Base-by-base conservation (phyloP, 2,113 vertebrate species). In the Pterocles orientalis region DNA sequence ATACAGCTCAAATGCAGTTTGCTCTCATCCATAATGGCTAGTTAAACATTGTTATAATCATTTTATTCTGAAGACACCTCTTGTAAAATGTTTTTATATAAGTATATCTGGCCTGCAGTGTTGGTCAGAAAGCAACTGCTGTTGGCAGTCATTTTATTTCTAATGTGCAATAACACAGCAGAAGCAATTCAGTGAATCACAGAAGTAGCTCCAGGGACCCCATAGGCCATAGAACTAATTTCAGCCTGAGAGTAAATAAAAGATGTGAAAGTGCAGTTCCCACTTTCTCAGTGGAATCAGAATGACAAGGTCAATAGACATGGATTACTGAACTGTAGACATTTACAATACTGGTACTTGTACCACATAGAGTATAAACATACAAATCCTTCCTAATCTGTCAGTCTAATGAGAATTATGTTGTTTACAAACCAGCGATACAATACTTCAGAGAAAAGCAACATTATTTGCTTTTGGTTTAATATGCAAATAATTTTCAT, bases 221-320 rank as follows among this genome's bases (percentile, higher is more conserved):
- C 72, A 95, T 53, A 93, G 90, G 92, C 93, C 79, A 81, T 43
- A 71, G 92, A 96, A 93, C 64, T 96, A 94, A 95, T 96, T 96
- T 95, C 76, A 92, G 47, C 50, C 64, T 83, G 20, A 66, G 60
- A 94, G 76, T 94, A 91, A 96, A 95, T 93, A 95, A 94, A 94
- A 95, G 54, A 97, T 90, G 82, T 92, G 85, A 92, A 92, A 93
- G 68, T 75, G 83, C 14, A 31, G 57, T 88, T 94, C 85, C 70
- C 45, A 33, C 53, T 87, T 95, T 82, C 93, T 86, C 13, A 11
- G 68, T 86, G 51, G 90, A 93, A 90, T 90, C 64, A 78, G 88
- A 90, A 86, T 36, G 93, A 93, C 93, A 96, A 96, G 94, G 94
- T 94, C 93, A 93, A 64, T 86, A 90, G 82, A 34, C 64, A 88